Evolutionary conservation across 1,140 invertebrate species (phyloP), one percentile per base, ranked within the genome.

Genomic region (Aphidius ervi): DNA sequence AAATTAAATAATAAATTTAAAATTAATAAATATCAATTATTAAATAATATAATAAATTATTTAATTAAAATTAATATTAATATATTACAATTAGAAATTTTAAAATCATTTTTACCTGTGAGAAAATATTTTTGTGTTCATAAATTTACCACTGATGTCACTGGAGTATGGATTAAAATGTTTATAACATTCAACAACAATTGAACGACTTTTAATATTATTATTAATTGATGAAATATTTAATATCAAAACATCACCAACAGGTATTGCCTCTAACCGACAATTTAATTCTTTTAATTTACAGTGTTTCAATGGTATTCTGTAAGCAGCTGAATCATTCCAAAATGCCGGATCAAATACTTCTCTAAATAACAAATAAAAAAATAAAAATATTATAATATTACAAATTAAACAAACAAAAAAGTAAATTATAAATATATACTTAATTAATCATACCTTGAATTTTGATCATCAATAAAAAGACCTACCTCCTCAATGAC

Each of bases 121-220:
- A 2, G 73, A 72, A 59, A 76, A 65, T 37, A 64, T 65, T 49
- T 69, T 72, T 2, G 74, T 53, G 53, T 74, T 69, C 61, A 67
- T 66, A 46, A 68, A 75, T n/a, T 64, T 60, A 31, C 63, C 60
- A 41, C 5, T 47, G 5, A 68, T n/a, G 23, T 71, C 63, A 20
- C 58, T 66, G 1, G 67, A 62, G 9, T 63, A 65, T 47, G 68
- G 65, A 66, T 76, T 75, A 4, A 75, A 49, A 50, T 71, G 68
- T 23, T 65, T 70, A 6, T 68, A n/a, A 5, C 61, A 65, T 37
- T 68, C 63, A 31, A 73, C 9, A 20, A 54, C 37, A 9, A 68
- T 63, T 9, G 46, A 63, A 16, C 66, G 62, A 39, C 59, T 56
- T 4, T 10, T 61, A 16, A 48, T 63, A 1, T 47, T 9, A 5